Evolutionary conservation across 2,888 invertebrate genomes (phyloP).

Genomic region (Cyaniris semiargus): DNA sequence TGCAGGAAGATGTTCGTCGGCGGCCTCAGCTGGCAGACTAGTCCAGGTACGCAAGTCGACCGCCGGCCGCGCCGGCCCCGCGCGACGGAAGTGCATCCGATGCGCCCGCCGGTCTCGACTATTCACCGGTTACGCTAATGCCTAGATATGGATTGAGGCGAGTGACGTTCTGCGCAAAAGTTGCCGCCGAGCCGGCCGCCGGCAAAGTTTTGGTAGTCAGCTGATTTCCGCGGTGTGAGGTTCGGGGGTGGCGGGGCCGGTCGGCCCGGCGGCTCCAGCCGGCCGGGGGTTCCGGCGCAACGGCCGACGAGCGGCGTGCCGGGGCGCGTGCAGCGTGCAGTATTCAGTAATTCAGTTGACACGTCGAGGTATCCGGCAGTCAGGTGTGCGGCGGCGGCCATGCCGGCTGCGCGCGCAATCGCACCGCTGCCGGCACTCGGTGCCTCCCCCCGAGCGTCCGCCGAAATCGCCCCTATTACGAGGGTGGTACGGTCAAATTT

Average conservation of each 20-base stretch:
- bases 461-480: conserved; percentile 65
- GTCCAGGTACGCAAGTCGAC: conserved; percentile 91
- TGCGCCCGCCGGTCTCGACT: conserved; percentile 55
- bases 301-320: conserved; percentile 47
- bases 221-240: conserved; percentile 66
- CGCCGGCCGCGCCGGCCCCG: conserved; percentile 58
- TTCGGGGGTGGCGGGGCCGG: conserved; percentile 52
- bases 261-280: conserved; percentile 49
- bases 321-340: conserved; percentile 45
- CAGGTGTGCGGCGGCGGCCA: conserved; percentile 77
- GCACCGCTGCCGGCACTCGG: conserved; percentile 58
- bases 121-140: conserved; percentile 54
- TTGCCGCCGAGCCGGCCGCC: conserved; percentile 65
- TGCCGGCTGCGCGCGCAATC: conserved; percentile 78
- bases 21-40: conserved; percentile 99
- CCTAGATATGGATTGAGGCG: conserved; percentile 49
- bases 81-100: conserved; percentile 66
- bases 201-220: conserved; percentile 77
- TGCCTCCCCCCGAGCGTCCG: conserved; percentile 50
- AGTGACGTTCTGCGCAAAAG: conserved; percentile 61
- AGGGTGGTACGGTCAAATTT: conserved; percentile 58
- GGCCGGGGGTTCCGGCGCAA: conserved; percentile 39
- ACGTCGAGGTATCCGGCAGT: conserved; percentile 68
- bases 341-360: conserved; percentile 62
- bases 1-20: conserved; percentile 99